Base-by-base conservation (phyloP, 2,888 invertebrate genomes). In the Acanthosepion esculentum region DNA sequence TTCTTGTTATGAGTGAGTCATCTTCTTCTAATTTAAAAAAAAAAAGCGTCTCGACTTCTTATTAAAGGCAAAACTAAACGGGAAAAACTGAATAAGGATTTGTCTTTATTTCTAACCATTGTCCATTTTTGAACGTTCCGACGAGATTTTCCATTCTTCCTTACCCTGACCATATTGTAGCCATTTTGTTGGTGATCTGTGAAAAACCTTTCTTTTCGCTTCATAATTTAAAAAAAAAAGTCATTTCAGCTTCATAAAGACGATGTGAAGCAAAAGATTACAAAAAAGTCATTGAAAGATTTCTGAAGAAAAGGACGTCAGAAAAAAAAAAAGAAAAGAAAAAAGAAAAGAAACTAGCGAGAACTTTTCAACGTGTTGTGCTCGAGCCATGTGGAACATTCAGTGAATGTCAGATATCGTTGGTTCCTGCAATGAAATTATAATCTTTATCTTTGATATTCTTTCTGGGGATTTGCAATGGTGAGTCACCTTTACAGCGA, bases 371-470 rank as follows among this genome's bases (percentile, higher is more conserved):
- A 12, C 8, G 4, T 4, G n/a, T 78, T 78, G n/a, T 78, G n/a
- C 33, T n/a, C 10, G 78, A n/a, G n/a, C 33, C 78, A 33, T 78
- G 78, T 33, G 12, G n/a, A 78, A 78, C 78, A n/a, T 78, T 78
- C 23, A 18, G n/a, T 78, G 78, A 78, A 78, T 78, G 33, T 15
- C n/a, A 78, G n/a, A 33, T 33, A 78, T 78, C n/a, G 78, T 78
- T 33, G 78, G 78, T 78, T 78, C 78, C 78, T 78, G 78, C n/a
- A 8, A 78, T 78, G 78, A 78, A 78, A 78, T 78, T 78, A 78
- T 78, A 78, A 78, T 78, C 78, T n/a, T n/a, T 33, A 78, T n/a
- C 78, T 78, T 78, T 78, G 78, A 78, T n/a, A 78, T n/a, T 78
- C n/a, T 78, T n/a, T n/a, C n/a, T 7, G 12, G n/a, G 33, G 78